Evolutionary conservation across 2,797 vertebrate genomes (phyloP).

Genomic region (Centropyge bicolor): DNA sequence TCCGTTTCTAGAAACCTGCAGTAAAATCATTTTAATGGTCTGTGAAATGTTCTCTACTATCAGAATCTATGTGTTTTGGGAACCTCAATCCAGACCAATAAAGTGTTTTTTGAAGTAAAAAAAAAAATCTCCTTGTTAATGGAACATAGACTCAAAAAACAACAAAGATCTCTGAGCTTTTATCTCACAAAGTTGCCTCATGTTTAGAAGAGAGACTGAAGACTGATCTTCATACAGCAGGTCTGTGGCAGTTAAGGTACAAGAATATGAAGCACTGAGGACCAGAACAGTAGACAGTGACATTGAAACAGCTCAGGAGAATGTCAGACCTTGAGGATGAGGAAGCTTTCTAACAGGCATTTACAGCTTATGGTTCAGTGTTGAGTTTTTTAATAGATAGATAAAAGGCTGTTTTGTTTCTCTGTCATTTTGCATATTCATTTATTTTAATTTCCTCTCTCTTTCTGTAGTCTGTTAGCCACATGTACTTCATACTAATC

Average conservation of each 20-base stretch:
- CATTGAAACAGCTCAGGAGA: constrained; percentile 17
- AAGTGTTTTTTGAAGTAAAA: neutral
- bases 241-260: neutral
- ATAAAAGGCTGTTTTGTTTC: constrained; percentile 22
- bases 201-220: no score
- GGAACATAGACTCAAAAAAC: neutral
- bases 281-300: constrained; percentile 22
- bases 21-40: neutral
- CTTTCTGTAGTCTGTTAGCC: constrained; percentile 32
- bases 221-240: neutral
- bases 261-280: constrained; percentile 1
- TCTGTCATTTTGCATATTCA: constrained; percentile 31
- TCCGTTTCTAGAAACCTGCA: neutral
- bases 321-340: constrained; percentile 5
- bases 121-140: neutral
- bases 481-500: constrained; percentile 42
- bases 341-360: constrained; percentile 9
- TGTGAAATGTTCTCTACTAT: neutral
- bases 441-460: constrained; percentile 38
- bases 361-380: constrained; percentile 17
- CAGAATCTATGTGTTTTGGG: neutral
- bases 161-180: neutral
- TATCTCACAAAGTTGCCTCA: neutral
- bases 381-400: neutral
- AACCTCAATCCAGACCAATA: neutral